Conservation (phyloP, 2,888 invertebrate species). For the Microplitis manilae region DNA sequence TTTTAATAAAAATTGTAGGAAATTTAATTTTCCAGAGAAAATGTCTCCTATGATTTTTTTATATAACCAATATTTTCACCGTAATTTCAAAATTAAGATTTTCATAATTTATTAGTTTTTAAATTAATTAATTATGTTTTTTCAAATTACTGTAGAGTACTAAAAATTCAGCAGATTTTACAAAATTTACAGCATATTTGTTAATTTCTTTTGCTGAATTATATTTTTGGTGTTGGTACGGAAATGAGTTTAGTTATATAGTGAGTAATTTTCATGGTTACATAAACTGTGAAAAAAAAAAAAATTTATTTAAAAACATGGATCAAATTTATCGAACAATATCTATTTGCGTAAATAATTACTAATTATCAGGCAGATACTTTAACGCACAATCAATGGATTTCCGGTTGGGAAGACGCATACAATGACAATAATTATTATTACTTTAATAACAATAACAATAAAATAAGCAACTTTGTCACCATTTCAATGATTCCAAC, state of each 20-base stretch:
- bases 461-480: background rate
- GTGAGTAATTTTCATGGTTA: background rate
- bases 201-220: background rate
- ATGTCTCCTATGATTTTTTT: too few relatives aligned
- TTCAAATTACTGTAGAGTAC: background rate
- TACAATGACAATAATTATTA: too few relatives aligned
- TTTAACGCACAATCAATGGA: background rate
- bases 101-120: background rate
- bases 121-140: background rate
- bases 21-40: too few relatives aligned
- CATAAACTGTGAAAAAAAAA: background rate
- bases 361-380: background rate
- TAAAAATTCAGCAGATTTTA: background rate
- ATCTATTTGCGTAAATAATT: background rate
- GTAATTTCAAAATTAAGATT: too few relatives aligned
- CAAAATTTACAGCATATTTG: background rate
- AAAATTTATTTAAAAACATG: background rate
- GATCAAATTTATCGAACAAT: background rate
- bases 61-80: too few relatives aligned
- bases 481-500: background rate
- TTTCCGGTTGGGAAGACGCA: background rate
- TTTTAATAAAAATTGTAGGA: too few relatives aligned
- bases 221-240: background rate
- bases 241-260: background rate
- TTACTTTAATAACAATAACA: background rate